Conservation (phyloP, 2,888 invertebrate species). For the Coelopa pilipes region DNA sequence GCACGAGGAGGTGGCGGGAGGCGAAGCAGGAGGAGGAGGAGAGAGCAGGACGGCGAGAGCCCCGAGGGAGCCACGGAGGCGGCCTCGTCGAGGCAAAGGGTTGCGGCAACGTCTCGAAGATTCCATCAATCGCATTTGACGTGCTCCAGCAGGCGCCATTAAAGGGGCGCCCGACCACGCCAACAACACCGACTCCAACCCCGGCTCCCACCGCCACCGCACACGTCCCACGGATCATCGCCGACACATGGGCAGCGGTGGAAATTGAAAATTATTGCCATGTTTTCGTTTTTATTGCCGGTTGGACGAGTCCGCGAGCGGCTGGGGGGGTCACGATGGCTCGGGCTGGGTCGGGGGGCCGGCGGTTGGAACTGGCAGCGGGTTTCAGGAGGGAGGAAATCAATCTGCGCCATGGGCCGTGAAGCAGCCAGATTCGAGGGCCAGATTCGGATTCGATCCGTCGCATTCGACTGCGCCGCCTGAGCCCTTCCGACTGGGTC, state of each 20-base stretch:
- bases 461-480: no score
- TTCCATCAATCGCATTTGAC: constrained; percentile 38
- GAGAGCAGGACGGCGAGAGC: no score
- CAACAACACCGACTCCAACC: no score
- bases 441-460: no score
- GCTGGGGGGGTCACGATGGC: not conserved
- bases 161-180: constrained; percentile 18
- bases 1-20: no score
- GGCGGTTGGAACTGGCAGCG: not conserved
- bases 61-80: not conserved
- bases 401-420: not conserved
- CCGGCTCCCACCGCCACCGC: not conserved
- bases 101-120: constrained; percentile 35
- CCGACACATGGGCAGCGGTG: not conserved
- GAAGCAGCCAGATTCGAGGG: not conserved
- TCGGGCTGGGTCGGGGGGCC: not conserved
- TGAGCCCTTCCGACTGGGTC: no score
- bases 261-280: constrained; percentile 25
- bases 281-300: constrained; percentile 3
- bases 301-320: not conserved
- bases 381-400: not conserved
- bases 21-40: no score
- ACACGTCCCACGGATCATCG: not conserved
- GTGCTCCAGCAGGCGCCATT: constrained; percentile 33
- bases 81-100: not conserved